Conservation (phyloP, 2,797 vertebrate genomes). For the Echiichthys vipera region DNA sequence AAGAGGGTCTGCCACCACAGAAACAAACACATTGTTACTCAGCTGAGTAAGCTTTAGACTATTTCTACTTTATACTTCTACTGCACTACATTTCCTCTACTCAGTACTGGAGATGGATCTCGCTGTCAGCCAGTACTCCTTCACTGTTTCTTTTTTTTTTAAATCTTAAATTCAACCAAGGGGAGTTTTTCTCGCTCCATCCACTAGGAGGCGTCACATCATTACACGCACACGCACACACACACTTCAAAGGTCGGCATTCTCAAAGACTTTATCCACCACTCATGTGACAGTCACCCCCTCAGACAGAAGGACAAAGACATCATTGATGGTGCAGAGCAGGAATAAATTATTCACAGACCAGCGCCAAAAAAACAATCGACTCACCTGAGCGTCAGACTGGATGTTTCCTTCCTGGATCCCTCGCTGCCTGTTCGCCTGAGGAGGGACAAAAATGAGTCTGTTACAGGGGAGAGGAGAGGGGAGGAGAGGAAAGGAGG, state of each 20-base stretch:
- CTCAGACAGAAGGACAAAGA: slow-evolving; percentile 40
- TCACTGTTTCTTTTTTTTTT: neutral
- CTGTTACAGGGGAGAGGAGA: neutral
- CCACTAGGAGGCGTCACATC: slow-evolving; percentile 41
- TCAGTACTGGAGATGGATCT: no score
- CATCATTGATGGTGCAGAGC: slow-evolving; percentile 37
- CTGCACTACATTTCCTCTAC: no score
- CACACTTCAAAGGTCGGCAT: neutral
- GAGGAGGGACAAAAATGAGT: slow-evolving; percentile 39
- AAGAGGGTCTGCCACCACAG: slow-evolving; percentile 86
- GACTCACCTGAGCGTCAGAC: slow-evolving; percentile 91
- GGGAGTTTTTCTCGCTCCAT: neutral
- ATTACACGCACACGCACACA: neutral
- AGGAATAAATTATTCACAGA: slow-evolving; percentile 14
- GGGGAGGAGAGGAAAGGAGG: neutral
- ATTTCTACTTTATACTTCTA: neutral
- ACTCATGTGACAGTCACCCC: slow-evolving; percentile 60
- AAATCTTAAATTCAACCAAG: neutral
- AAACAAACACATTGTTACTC: no score
- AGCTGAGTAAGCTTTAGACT: no score
- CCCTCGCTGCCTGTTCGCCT: slow-evolving; percentile 91
- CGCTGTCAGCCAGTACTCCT: neutral
- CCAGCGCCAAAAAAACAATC: neutral
- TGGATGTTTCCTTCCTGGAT: slow-evolving; percentile 87
- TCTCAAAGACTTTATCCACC: slow-evolving; percentile 7